Base-by-base conservation (phyloP, 2,113 vertebrate genomes). In the Pluvialis apricaria region DNA sequence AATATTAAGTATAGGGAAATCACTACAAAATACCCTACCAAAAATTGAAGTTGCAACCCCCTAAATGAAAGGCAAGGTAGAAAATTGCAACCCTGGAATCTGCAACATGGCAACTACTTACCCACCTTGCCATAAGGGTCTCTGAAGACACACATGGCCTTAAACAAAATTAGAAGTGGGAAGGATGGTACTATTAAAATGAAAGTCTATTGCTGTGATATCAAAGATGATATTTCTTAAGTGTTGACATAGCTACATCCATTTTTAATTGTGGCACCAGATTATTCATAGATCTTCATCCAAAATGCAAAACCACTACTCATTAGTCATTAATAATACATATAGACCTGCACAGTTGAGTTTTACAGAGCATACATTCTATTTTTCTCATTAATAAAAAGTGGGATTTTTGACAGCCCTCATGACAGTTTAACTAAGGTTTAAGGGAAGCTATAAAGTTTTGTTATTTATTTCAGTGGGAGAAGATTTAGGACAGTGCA, bases 181-280 rank as follows among this genome's bases (percentile, higher is more conserved):
- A 86, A 85, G 28, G 25, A 8, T 38, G 57, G 22, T 29, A 11
- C 13, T 58, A 15, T 24, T 47, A 55, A 19, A 89, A 75, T 6
- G 3, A 81, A 79, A 85, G 12, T 19, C 8, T 84, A 4, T 3
- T 79, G 22, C 58, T 29, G 4, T 51, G 42, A 25, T 55, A 82
- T 40, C 70, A 92, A 78, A 88, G 36, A 40, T 24, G 11, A 19
- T 80, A 75, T 92, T 85, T 94, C 40, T 44, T 45, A 68, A 75
- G 10, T 42, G 49, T 69, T 82, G 69, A 57, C 40, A 54, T 20
- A 69, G 13, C 25, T 86, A 11, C 62, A 82, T 65, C 44, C n/a
- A 88, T 87, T 95, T 96, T 94, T 82, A 91, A 73, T 89, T 85
- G n/a, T 79, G 44, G 55, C 42, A 70, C 11, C 65, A 72, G 57